Evolutionary conservation across 2,113 vertebrate species (phyloP).

Genomic region (Nerophis lumbriciformis): DNA sequence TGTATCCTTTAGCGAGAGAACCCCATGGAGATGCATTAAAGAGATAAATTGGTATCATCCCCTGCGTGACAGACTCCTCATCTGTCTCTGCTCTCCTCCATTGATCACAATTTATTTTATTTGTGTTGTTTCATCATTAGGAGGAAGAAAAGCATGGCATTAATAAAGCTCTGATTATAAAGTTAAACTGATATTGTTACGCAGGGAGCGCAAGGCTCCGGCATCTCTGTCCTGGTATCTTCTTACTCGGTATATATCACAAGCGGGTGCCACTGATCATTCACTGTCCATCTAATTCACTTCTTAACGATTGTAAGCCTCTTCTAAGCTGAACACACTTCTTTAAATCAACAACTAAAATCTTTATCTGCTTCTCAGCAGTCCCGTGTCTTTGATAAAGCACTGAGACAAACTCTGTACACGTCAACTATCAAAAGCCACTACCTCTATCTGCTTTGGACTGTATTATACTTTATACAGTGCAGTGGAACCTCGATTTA

Average conservation of each 20-base stretch:
- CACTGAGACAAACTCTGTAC: slow-evolving; percentile 13
- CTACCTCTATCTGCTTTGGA: no score
- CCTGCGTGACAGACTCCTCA: slow-evolving; percentile 77
- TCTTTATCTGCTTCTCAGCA: slow-evolving; percentile 28
- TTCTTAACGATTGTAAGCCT: slow-evolving; percentile 60
- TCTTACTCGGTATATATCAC: slow-evolving; percentile 47
- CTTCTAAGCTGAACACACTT: slow-evolving; percentile 35
- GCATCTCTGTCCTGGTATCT: slow-evolving; percentile 47
- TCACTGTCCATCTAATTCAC: slow-evolving; percentile 59
- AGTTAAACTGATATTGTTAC: slow-evolving; percentile 70
- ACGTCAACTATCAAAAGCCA: no score
- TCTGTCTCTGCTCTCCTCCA: slow-evolving; percentile 76
- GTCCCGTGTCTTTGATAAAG: slow-evolving; percentile 33
- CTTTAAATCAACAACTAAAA: slow-evolving; percentile 48
- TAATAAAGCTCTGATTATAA: slow-evolving; percentile 76
- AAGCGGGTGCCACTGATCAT: slow-evolving; percentile 40
- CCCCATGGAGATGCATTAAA: slow-evolving; percentile 80
- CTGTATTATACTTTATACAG: no score
- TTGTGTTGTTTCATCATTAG: slow-evolving; percentile 79
- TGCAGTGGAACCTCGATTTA: no score
- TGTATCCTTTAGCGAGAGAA: slow-evolving; percentile 76
- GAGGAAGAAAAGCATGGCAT: slow-evolving; percentile 72
- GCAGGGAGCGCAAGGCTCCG: slow-evolving; percentile 54
- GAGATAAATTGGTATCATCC: slow-evolving; percentile 82
- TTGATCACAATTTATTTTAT: slow-evolving; percentile 83